These are phyloP conservation scores for Leucophora obtusa DNA, from an alignment of 2,888 invertebrate genomes.

Conservation along the genomic window DNA sequence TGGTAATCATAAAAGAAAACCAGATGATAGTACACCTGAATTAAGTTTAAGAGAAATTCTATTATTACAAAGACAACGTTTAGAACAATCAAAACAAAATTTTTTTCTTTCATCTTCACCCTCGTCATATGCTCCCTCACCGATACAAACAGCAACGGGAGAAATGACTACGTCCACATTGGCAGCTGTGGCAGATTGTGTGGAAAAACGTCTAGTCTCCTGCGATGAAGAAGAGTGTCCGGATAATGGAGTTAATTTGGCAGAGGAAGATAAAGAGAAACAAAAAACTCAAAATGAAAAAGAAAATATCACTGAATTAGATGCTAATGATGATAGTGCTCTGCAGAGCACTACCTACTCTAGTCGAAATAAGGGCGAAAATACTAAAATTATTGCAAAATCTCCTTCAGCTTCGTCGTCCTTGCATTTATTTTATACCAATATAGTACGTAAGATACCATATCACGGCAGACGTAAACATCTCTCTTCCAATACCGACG, in stretches of 20 bases:
- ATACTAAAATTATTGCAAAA: slow-evolving; percentile 67
- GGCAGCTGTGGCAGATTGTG: slow-evolving; percentile 39
- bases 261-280: not conserved
- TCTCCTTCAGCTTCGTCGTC: slow-evolving; percentile 73
- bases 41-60: slow-evolving; percentile 73
- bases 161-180: slow-evolving; percentile 66
- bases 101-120: slow-evolving; percentile 76
- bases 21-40: slow-evolving; percentile 62
- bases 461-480: slow-evolving; percentile 64
- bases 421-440: slow-evolving; percentile 73
- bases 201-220: slow-evolving; percentile 35
- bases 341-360: slow-evolving; percentile 40
- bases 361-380: slow-evolving; percentile 41
- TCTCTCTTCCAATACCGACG: slow-evolving; percentile 72
- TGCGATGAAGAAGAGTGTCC: not conserved
- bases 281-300: slow-evolving; percentile 18
- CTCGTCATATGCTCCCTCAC: slow-evolving; percentile 70
- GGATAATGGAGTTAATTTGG: not conserved
- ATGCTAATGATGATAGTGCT: slow-evolving; percentile 60
- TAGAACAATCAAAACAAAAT: slow-evolving; percentile 75
- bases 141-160: slow-evolving; percentile 69
- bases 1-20: slow-evolving; percentile 28
- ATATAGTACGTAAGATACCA: slow-evolving; percentile 71
- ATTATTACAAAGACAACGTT: slow-evolving; percentile 74
- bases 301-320: slow-evolving; percentile 30